Conservation (phyloP, 2,888 invertebrate genomes). For the Chymomyza caudatula region DNA sequence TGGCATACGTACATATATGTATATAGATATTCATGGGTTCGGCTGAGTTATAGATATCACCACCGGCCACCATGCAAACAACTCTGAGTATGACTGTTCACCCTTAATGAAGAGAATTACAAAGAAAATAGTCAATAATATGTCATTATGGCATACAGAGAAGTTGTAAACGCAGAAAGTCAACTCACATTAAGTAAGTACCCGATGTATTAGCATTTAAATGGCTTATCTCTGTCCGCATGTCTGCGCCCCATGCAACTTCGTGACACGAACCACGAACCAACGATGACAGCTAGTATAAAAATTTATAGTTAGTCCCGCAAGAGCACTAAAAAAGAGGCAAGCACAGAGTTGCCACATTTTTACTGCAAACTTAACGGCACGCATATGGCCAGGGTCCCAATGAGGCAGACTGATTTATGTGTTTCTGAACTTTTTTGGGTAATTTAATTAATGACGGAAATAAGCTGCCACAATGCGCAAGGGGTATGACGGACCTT, state of each 20-base stretch:
- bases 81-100: too few relatives aligned
- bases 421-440: conserved; percentile 71
- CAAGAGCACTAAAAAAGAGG: conserved; percentile 54
- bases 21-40: background rate
- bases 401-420: conserved; percentile 67
- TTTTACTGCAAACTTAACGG: conserved; percentile 22
- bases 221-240: conserved; percentile 59
- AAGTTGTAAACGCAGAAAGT: background rate
- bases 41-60: background rate
- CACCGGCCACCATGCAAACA: background rate
- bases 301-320: conserved; percentile 61
- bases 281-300: conserved; percentile 26
- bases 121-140: too few relatives aligned
- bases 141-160: background rate
- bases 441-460: conserved; percentile 73
- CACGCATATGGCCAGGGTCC: conserved; percentile 19
- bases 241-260: too few relatives aligned
- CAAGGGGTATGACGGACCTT: conserved; percentile 25
- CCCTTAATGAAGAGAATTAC: too few relatives aligned
- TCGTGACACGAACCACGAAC: background rate
- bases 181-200: conserved; percentile 28
- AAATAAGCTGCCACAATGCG: conserved; percentile 57
- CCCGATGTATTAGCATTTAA: conserved; percentile 69
- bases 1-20: conserved; percentile 4
- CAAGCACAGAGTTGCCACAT: background rate